Conservation (phyloP, 2,113 vertebrate genomes). For the Zapornia atra region DNA sequence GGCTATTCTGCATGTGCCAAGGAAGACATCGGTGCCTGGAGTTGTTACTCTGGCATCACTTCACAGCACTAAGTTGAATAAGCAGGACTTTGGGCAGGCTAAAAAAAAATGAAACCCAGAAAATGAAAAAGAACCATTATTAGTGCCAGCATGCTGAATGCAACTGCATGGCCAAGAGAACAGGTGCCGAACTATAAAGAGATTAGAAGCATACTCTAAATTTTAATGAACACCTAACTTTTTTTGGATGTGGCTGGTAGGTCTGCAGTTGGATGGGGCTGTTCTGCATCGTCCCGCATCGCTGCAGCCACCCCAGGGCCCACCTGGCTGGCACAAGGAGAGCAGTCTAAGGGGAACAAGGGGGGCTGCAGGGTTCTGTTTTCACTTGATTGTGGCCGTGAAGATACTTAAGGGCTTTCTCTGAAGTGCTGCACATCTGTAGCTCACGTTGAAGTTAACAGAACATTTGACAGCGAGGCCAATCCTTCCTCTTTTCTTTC, state of each 20-base stretch:
- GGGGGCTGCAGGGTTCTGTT: background rate
- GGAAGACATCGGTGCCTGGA: background rate
- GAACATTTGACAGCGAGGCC: background rate
- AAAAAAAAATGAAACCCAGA: background rate
- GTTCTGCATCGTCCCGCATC: background rate
- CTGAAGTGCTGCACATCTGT: background rate
- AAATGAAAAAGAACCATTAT: background rate
- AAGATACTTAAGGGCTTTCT: background rate
- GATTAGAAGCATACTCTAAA: background rate
- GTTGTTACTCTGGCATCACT: background rate
- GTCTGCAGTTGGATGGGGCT: background rate
- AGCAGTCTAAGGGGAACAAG: background rate
- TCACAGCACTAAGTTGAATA: background rate
- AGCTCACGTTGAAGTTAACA: background rate
- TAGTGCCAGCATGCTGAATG: background rate
- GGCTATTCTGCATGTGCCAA: background rate
- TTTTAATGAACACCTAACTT: background rate
- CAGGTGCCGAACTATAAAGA: background rate
- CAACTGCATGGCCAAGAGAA: background rate
- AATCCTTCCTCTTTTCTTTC: background rate
- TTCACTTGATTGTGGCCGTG: background rate
- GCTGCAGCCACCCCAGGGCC: background rate
- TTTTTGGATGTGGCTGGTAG: background rate
- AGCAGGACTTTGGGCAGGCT: background rate
- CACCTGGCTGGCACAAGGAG: background rate